Conservation (phyloP, 2,888 invertebrate species). For the Mesorhabditis spiculigera region DNA sequence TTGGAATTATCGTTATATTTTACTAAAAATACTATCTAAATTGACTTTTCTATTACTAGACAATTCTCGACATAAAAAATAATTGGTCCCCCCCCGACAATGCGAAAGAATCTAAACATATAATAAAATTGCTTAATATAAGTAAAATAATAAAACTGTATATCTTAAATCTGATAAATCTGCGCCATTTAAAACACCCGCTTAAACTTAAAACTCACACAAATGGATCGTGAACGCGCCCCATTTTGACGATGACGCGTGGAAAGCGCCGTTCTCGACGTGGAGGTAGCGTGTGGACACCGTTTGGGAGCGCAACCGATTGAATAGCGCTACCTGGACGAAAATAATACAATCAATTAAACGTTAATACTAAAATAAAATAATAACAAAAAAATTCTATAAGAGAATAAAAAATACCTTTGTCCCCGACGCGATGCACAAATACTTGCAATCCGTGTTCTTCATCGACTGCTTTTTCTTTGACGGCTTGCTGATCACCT, state of each 20-base stretch:
- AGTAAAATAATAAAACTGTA: no score
- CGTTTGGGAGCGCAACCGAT: conserved; percentile 95
- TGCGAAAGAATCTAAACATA: no score
- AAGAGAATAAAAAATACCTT: conserved; percentile 64
- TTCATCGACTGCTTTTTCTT: conserved; percentile 99
- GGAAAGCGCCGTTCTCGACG: conserved; percentile 97
- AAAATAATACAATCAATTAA: background rate
- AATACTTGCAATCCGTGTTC: conserved; percentile 79
- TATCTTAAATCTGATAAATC: no score
- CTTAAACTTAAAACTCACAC: conserved; percentile 60
- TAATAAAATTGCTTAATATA: no score
- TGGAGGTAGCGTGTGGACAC: conserved; percentile 96
- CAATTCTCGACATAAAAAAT: no score
- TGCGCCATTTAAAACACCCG: background rate
- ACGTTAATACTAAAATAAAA: background rate
- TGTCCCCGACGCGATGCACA: conserved; percentile 95
- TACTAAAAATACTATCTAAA: no score
- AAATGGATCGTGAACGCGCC: conserved; percentile 98
- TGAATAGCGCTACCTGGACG: conserved; percentile 83
- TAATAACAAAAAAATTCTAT: conserved; percentile 6
- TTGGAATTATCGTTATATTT: no score
- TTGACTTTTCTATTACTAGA: no score
- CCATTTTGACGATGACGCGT: conserved; percentile 98
- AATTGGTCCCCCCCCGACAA: no score
- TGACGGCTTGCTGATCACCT: conserved; percentile 95